phyloP scores from a whole-genome alignment of 2,888 invertebrate genomes.

The Cancer borealis region DNA sequence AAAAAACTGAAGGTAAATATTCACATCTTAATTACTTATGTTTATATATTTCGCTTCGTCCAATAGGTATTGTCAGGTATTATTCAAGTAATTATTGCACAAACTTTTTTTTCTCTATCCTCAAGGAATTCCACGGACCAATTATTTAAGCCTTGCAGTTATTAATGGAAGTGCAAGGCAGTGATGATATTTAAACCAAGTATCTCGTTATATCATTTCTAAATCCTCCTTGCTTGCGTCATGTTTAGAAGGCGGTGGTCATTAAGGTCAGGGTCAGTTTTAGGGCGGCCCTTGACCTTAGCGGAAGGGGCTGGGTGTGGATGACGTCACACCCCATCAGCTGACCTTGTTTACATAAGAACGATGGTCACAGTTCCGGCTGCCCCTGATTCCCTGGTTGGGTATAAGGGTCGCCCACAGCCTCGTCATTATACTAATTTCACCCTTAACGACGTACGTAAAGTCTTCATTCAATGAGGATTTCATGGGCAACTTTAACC shows the following conservation, averaged over 20 bases:
- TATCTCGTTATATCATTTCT: neutral
- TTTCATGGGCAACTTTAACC: neutral
- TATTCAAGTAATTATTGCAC: neutral
- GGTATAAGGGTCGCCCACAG: neutral
- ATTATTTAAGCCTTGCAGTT: neutral
- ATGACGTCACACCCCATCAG: slow-evolving; percentile 22
- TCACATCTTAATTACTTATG: too few species aligned
- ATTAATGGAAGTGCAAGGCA: neutral
- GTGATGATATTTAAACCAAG: neutral
- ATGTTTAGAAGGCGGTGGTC: neutral
- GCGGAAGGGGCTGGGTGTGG: neutral
- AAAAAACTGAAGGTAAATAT: too few species aligned
- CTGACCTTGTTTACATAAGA: slow-evolving; percentile 25
- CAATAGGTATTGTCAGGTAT: too few species aligned
- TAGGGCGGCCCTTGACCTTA: neutral
- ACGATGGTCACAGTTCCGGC: neutral
- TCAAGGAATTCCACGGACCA: neutral
- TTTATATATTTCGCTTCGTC: too few species aligned
- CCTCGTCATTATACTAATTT: slow-evolving; percentile 6
- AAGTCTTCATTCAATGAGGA: neutral
- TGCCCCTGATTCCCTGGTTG: neutral
- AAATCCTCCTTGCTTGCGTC: neutral
- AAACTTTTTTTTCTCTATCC: neutral
- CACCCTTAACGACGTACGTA: neutral
- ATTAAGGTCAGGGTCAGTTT: neutral